These are phyloP conservation scores for Drosophila mayri DNA, from an alignment of 1,140 invertebrate genomes.

Conservation along the genomic window DNA sequence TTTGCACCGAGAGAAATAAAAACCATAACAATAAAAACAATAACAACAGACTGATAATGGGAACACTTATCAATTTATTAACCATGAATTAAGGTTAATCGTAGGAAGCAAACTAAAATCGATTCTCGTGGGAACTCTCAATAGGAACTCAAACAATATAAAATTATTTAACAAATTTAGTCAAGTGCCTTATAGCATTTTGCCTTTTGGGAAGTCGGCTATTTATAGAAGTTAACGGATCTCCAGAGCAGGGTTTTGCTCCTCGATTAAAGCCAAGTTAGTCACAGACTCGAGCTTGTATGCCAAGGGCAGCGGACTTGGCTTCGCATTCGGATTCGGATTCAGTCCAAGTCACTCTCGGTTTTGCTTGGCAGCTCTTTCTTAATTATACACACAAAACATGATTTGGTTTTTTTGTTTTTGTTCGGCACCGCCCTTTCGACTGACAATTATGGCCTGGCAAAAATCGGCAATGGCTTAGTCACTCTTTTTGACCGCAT, in stretches of 20 bases:
- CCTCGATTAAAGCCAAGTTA: constrained; percentile 68
- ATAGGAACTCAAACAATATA: not conserved
- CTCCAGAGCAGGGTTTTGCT: constrained; percentile 11
- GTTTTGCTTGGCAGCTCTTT: constrained; percentile 52
- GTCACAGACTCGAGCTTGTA: constrained; percentile 70
- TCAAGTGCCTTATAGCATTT: not conserved
- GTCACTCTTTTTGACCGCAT: constrained; percentile 60
- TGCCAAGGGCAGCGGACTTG: constrained; percentile 65
- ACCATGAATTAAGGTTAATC: not conserved
- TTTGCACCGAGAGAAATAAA: constrained; percentile 19
- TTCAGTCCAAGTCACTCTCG: constrained; percentile 32
- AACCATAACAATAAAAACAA: constrained; percentile 4
- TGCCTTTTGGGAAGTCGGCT: constrained; percentile 2
- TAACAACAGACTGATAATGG: constrained; percentile 6
- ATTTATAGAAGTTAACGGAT: constrained; percentile 61
- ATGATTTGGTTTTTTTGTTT: constrained; percentile 14
- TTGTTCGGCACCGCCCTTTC: constrained; percentile 30
- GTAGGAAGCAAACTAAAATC: constrained; percentile 2
- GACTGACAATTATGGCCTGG: constrained; percentile 38
- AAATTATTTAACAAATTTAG: not conserved
- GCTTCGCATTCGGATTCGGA: constrained; percentile 18
- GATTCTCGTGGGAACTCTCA: not conserved
- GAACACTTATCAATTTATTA: constrained; percentile 4
- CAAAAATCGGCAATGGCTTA: constrained; percentile 48
- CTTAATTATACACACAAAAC: constrained; percentile 58